These are phyloP conservation scores for Uria aalge DNA, from an alignment of 2,113 vertebrate genomes.

Conservation along the genomic window DNA sequence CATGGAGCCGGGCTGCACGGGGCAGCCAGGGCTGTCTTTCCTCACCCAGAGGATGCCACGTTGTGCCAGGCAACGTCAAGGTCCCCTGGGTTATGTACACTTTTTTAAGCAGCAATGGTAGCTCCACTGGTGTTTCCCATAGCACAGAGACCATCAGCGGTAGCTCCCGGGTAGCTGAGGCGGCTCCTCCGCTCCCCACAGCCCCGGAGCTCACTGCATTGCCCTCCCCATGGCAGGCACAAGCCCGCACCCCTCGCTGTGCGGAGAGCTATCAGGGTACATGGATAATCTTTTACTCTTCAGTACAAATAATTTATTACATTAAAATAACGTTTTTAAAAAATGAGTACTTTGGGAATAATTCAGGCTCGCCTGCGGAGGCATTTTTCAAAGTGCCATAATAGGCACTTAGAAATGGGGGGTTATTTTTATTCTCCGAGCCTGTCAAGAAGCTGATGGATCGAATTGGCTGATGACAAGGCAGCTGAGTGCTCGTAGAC, in stretches of 20 bases:
- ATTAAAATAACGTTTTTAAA: conserved; percentile 67
- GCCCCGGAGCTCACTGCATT: neutral
- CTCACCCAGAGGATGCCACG: too few species aligned
- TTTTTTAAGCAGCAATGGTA: neutral
- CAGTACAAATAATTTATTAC: conserved; percentile 67
- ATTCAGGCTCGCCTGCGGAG: conserved; percentile 64
- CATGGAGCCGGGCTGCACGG: accelerated
- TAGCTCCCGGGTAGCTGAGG: neutral
- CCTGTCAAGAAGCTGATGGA: conserved; percentile 72
- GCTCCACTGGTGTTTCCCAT: neutral
- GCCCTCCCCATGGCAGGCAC: neutral
- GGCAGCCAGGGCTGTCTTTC: neutral
- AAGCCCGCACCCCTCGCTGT: neutral
- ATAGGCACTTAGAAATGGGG: conserved; percentile 72
- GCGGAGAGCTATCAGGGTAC: conserved; percentile 38
- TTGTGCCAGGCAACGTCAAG: accelerated
- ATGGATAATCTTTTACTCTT: conserved; percentile 61
- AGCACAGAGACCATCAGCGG: neutral
- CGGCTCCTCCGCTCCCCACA: neutral
- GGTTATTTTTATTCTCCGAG: conserved; percentile 70
- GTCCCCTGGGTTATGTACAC: accelerated
- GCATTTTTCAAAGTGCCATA: conserved; percentile 73
- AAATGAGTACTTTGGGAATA: conserved; percentile 67
- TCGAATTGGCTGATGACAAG: conserved; percentile 72
- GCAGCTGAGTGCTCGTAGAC: conserved; percentile 51